Evolutionary conservation across 2,113 vertebrate species (phyloP).

Genomic region (Callithrix jacchus): DNA sequence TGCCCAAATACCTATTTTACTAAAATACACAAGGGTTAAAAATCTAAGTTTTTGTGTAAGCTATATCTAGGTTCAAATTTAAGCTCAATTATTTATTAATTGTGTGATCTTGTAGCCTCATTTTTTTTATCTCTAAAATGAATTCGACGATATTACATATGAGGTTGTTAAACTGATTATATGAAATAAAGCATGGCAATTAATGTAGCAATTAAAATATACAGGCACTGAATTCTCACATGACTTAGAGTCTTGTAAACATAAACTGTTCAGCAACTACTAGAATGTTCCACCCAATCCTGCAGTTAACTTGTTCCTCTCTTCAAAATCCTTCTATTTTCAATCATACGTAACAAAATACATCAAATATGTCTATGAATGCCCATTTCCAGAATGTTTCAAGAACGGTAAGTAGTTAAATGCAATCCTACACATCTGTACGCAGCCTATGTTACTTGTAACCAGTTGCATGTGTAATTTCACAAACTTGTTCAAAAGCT

Average conservation of each 20-base stretch:
- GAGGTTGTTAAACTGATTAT: neutral
- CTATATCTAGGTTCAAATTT: neutral
- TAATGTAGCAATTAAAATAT: neutral
- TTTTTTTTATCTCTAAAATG: neutral
- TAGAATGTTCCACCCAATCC: neutral
- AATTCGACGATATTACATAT: neutral
- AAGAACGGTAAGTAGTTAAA: neutral
- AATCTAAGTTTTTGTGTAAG: neutral
- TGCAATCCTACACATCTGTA: accelerated
- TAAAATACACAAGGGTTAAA: neutral
- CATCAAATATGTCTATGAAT: neutral
- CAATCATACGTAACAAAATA: neutral
- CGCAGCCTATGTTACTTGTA: neutral
- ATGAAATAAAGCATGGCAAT: neutral
- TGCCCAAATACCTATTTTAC: neutral
- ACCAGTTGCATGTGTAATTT: neutral
- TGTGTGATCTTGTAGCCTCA: neutral
- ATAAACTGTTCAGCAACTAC: neutral
- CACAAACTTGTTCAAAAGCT: neutral
- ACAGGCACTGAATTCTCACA: neutral
- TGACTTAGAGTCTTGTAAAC: neutral
- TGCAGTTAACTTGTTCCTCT: neutral
- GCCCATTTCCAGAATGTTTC: neutral
- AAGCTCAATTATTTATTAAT: neutral
- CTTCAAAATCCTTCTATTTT: neutral